These are phyloP conservation scores for Meda fulgida DNA, from an alignment of 2,797 vertebrate genomes.

Conservation along the genomic window DNA sequence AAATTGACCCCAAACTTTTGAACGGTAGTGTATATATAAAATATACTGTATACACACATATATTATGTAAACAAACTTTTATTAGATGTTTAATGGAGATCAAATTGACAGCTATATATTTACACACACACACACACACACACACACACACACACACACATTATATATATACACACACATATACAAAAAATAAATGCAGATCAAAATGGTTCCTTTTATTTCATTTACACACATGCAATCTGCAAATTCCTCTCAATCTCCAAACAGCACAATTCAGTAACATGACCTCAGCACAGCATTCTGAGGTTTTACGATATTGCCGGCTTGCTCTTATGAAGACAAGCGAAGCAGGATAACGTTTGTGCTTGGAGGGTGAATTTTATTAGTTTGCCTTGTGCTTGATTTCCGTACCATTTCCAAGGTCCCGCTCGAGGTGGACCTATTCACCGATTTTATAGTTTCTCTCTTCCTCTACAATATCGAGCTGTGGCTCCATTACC, in stretches of 20 bases:
- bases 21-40: too few species aligned
- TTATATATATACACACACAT: too few species aligned
- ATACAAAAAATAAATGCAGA: not conserved
- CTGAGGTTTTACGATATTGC: constrained; percentile 50
- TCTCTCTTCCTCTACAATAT: constrained; percentile 52
- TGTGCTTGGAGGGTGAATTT: constrained; percentile 53
- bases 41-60: too few species aligned
- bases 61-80: too few species aligned
- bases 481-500: constrained; percentile 53
- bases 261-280: not conserved
- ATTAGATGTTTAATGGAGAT: too few species aligned
- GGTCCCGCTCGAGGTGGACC: constrained; percentile 53
- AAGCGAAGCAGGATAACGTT: constrained; percentile 33
- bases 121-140: too few species aligned
- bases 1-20: too few species aligned
- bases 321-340: constrained; percentile 42
- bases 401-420: constrained; percentile 57
- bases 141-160: too few species aligned
- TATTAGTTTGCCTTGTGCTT: constrained; percentile 58
- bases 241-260: not conserved
- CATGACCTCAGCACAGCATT: constrained; percentile 33
- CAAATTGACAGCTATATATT: too few species aligned
- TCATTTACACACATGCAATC: not conserved
- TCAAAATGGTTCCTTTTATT: not conserved
- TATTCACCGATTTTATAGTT: constrained; percentile 57